Percentiles rank a stretch among this genome's conserved stretches.
These are phyloP conservation scores for Paedocypris micromegethes DNA, from an alignment of 2,797 vertebrate species.

Conservation along the genomic window DNA sequence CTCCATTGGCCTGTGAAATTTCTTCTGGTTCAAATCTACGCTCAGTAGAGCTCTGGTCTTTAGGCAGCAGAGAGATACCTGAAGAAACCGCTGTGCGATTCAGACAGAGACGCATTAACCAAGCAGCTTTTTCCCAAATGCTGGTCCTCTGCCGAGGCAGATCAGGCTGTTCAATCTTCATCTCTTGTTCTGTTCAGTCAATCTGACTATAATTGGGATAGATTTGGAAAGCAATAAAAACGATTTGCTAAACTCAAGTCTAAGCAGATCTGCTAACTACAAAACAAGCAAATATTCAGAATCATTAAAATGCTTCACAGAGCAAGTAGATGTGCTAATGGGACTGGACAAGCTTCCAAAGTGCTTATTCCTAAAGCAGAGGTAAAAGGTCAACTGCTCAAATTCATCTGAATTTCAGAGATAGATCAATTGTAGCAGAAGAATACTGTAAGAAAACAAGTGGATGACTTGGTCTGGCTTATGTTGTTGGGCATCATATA, in stretches of 20 bases:
- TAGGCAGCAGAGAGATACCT: slow-evolving; percentile 20
- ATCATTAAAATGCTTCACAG: slow-evolving; percentile 1
- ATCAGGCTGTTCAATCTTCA: slow-evolving; percentile 21
- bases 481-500: too few relatives aligned
- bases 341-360: too few relatives aligned
- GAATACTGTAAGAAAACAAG: too few relatives aligned
- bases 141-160: slow-evolving; percentile 16
- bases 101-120: slow-evolving; percentile 32
- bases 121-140: slow-evolving; percentile 40
- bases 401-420: too few relatives aligned
- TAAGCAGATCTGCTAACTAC: not conserved
- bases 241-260: slow-evolving; percentile 4
- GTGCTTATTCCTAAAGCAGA: too few relatives aligned
- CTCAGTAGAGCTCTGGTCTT: slow-evolving; percentile 25
- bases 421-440: too few relatives aligned
- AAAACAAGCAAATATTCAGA: not conserved
- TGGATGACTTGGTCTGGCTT: too few relatives aligned
- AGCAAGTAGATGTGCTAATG: not conserved
- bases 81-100: slow-evolving; percentile 24
- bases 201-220: slow-evolving; percentile 6
- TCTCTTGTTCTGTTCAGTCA: slow-evolving; percentile 26
- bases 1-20: slow-evolving; percentile 41
- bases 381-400: too few relatives aligned
- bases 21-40: slow-evolving; percentile 33
- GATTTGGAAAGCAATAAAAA: slow-evolving; percentile 1